These are phyloP conservation scores for Cossypha polioptera DNA, from an alignment of 2,797 vertebrate genomes.

Conservation along the genomic window DNA sequence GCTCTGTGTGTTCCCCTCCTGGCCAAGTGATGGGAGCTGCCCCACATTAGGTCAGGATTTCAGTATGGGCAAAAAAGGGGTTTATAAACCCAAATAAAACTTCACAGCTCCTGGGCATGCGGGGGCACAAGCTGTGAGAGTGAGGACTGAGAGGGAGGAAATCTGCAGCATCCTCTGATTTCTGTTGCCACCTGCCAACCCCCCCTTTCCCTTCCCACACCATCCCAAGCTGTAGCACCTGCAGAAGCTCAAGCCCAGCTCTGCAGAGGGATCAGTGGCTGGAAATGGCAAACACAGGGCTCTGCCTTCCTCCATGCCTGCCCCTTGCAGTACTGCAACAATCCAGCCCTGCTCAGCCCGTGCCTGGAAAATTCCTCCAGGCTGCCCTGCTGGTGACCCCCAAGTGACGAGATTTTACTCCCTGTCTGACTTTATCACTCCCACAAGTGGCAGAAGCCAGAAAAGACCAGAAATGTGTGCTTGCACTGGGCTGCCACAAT, in stretches of 20 bases:
- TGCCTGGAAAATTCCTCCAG: not conserved
- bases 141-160: not conserved
- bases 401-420: not conserved
- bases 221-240: not conserved
- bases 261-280: not conserved
- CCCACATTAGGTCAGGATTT: not conserved
- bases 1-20: not conserved
- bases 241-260: not conserved
- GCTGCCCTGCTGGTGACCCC: not conserved
- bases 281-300: not conserved
- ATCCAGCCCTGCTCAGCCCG: not conserved
- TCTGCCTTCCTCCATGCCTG: not conserved
- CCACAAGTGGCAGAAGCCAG: not conserved
- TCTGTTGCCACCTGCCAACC: not conserved
- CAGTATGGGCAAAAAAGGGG: fast-evolving
- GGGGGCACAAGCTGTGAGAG: not conserved
- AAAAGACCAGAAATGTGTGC: not conserved
- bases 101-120: not conserved
- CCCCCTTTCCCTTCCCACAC: not conserved
- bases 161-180: not conserved
- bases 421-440: not conserved
- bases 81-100: not conserved
- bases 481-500: not conserved
- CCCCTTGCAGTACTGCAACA: fast-evolving
- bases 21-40: fast-evolving